Percentiles rank a stretch among this genome's conserved stretches.
Evolutionary conservation across 2,888 invertebrate genomes (phyloP).

Genomic region (Iselma pallidipennis): DNA sequence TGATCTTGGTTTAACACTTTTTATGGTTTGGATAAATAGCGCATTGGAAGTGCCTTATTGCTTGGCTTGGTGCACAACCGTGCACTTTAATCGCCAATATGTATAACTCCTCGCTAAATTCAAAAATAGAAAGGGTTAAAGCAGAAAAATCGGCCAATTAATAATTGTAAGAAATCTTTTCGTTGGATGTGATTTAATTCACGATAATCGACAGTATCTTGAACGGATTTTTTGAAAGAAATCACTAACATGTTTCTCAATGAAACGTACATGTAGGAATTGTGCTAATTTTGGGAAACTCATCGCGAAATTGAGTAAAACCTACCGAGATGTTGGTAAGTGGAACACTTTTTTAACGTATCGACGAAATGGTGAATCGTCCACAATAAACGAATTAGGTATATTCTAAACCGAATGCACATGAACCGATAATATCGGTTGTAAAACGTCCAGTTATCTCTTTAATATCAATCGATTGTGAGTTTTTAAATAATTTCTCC

Average conservation of each 20-base stretch:
- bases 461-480: conserved; percentile 20
- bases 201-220: conserved; percentile 54
- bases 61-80: too few species aligned
- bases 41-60: too few species aligned
- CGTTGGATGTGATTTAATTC: conserved; percentile 54
- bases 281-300: conserved; percentile 2
- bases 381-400: conserved; percentile 60
- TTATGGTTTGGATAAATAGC: too few species aligned
- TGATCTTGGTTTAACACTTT: too few species aligned
- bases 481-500: neutral
- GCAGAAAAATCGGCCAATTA: too few species aligned
- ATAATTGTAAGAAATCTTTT: conserved; percentile 61
- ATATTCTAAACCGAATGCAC: conserved; percentile 64
- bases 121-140: too few species aligned
- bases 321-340: neutral
- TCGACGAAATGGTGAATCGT: conserved; percentile 56
- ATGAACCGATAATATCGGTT: conserved; percentile 43
- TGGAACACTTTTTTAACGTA: conserved; percentile 16
- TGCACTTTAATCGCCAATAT: too few species aligned
- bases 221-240: conserved; percentile 57
- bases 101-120: too few species aligned
- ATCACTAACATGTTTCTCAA: conserved; percentile 32
- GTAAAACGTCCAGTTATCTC: conserved; percentile 18
- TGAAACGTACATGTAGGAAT: neutral
- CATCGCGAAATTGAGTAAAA: neutral